These are phyloP conservation scores for Erynnis tages DNA, from an alignment of 2,888 invertebrate genomes.

Conservation along the genomic window DNA sequence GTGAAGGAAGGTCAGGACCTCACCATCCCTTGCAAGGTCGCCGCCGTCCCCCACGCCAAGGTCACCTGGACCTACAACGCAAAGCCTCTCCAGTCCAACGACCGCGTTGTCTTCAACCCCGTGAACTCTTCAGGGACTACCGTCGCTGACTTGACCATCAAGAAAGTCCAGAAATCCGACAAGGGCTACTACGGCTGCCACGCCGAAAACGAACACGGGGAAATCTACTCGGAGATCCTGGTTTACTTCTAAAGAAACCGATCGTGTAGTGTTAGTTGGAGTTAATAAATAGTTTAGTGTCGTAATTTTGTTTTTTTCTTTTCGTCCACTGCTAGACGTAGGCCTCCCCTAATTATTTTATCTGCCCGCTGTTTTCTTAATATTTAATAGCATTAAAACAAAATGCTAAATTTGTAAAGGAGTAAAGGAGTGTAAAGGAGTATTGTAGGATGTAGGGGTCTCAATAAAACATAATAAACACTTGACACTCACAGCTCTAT, in stretches of 20 bases:
- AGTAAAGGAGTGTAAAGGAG: no score
- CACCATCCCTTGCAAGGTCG: conserved; percentile 51
- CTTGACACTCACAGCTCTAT: no score
- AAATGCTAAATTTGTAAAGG: no score
- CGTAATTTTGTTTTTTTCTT: background rate
- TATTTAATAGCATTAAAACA: no score
- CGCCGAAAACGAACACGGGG: conserved; percentile 50
- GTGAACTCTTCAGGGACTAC: conserved; percentile 22
- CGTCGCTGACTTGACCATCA: conserved; percentile 49
- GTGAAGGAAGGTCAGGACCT: conserved; percentile 50
- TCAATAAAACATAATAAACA: no score
- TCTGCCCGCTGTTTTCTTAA: no score
- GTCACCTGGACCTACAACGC: conserved; percentile 55
- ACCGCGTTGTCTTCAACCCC: conserved; percentile 34
- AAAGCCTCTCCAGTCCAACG: conserved; percentile 39
- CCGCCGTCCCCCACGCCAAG: conserved; percentile 47
- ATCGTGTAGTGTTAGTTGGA: background rate
- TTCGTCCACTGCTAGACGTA: no score
- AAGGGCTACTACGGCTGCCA: conserved; percentile 64
- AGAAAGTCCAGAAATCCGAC: conserved; percentile 47
- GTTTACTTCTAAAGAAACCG: conserved; percentile 3
- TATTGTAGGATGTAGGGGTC: no score
- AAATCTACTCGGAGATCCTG: conserved; percentile 50
- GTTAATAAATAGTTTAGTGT: background rate
- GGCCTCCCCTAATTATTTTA: no score